Conservation (phyloP, 2,113 vertebrate genomes). For the Microtus richardsoni region DNA sequence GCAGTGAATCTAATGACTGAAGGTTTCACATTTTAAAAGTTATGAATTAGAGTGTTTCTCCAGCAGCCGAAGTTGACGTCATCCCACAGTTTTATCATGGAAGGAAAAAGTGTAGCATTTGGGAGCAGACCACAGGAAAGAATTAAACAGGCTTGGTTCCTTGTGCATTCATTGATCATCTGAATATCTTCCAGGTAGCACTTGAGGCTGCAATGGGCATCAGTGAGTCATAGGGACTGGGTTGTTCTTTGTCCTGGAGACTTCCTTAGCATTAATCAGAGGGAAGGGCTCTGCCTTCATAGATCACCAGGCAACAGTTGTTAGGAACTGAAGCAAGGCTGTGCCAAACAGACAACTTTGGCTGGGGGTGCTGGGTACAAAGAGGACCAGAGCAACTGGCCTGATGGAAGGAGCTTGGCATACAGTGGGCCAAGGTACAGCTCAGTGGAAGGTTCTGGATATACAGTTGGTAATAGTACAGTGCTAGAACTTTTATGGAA, state of each 20-base stretch:
- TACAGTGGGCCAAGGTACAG: not conserved
- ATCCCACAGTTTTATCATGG: not conserved
- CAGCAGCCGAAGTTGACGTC: not conserved
- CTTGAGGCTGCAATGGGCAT: not conserved
- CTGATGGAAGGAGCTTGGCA: not conserved
- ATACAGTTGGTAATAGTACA: not conserved
- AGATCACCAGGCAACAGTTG: not conserved
- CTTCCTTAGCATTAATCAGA: not conserved
- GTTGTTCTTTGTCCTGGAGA: not conserved
- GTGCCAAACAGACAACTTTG: not conserved
- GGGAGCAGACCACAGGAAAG: not conserved
- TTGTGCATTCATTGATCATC: not conserved
- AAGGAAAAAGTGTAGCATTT: not conserved
- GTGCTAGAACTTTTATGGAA: not conserved
- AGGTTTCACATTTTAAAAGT: constrained; percentile 10
- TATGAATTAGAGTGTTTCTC: constrained; percentile 27
- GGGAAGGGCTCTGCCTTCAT: not conserved
- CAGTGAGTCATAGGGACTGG: not conserved
- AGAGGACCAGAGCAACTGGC: not conserved
- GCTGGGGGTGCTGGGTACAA: not conserved
- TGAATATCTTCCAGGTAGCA: not conserved
- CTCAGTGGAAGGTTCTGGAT: not conserved
- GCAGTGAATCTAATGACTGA: not conserved
- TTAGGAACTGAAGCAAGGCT: not conserved
- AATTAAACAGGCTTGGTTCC: not conserved